Conservation (phyloP, 2,888 invertebrate genomes). For the Rotaria sp. region DNA sequence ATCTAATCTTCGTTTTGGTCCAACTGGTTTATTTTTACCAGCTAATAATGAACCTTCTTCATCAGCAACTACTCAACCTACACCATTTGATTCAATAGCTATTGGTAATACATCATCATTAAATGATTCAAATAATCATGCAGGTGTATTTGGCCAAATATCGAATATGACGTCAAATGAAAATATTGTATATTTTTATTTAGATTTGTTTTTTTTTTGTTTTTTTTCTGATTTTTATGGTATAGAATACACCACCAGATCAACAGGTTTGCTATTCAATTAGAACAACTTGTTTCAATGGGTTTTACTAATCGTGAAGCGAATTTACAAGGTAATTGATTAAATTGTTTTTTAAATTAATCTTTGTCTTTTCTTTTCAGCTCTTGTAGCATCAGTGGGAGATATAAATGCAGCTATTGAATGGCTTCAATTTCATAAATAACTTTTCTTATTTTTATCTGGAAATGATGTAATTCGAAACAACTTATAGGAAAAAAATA, state of each 20-base stretch:
- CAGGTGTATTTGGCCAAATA: constrained; percentile 35
- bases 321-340: constrained; percentile 69
- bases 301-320: constrained; percentile 92
- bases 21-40: not conserved
- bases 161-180: constrained; percentile 40
- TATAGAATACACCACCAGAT: constrained; percentile 68
- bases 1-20: not conserved
- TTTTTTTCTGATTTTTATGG: not conserved
- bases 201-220: not conserved
- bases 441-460: not conserved
- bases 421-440: constrained; percentile 64
- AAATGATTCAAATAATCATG: constrained; percentile 23
- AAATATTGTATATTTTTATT: not conserved
- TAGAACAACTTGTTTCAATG: constrained; percentile 88
- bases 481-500: not conserved
- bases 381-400: constrained; percentile 86
- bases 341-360: not conserved
- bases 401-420: constrained; percentile 96
- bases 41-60: not conserved
- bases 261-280: constrained; percentile 83
- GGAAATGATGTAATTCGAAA: not conserved
- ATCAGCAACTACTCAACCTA: constrained; percentile 18
- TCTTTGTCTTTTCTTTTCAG: constrained; percentile 53
- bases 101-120: constrained; percentile 27
- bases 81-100: not conserved